Evolutionary conservation across 2,113 vertebrate species (phyloP).

Genomic region (Potamarius usumacintae): DNA sequence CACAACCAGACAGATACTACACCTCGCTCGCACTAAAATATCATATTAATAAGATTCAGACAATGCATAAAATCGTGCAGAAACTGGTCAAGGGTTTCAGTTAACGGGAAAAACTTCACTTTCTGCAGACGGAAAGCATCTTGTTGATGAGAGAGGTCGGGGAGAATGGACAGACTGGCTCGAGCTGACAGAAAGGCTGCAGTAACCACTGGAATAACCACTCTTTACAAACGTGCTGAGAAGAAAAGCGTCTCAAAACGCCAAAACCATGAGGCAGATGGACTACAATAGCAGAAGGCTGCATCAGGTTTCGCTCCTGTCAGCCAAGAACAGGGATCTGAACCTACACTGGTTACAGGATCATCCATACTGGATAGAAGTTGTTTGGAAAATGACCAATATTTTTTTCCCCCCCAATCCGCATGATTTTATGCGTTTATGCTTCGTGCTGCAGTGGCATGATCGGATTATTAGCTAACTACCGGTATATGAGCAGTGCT

Average conservation of each 20-base stretch:
- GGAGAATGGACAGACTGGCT: not conserved
- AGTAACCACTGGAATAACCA: not conserved
- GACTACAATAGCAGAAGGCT: not conserved
- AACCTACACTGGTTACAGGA: not conserved
- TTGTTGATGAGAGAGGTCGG: not conserved
- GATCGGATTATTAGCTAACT: too few species aligned
- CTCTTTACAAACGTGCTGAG: not conserved
- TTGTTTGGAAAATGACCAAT: too few species aligned
- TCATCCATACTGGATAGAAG: too few species aligned
- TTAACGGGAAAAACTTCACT: too few species aligned
- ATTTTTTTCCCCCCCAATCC: too few species aligned
- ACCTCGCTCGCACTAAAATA: too few species aligned
- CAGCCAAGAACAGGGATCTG: not conserved
- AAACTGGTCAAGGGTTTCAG: not conserved
- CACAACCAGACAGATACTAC: not conserved
- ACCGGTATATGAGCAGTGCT: too few species aligned
- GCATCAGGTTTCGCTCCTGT: too few species aligned
- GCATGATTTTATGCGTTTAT: too few species aligned
- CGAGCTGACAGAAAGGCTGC: too few species aligned
- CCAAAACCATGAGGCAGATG: not conserved
- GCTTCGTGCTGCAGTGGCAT: too few species aligned
- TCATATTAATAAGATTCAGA: not conserved
- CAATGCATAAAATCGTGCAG: not conserved
- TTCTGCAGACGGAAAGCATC: not conserved
- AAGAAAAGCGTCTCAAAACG: not conserved